A percentile compares a stretch with the other conserved stretches of the same genome.
Evolutionary conservation across 2,888 invertebrate genomes (phyloP).

Genomic region (Melieria omissa): DNA sequence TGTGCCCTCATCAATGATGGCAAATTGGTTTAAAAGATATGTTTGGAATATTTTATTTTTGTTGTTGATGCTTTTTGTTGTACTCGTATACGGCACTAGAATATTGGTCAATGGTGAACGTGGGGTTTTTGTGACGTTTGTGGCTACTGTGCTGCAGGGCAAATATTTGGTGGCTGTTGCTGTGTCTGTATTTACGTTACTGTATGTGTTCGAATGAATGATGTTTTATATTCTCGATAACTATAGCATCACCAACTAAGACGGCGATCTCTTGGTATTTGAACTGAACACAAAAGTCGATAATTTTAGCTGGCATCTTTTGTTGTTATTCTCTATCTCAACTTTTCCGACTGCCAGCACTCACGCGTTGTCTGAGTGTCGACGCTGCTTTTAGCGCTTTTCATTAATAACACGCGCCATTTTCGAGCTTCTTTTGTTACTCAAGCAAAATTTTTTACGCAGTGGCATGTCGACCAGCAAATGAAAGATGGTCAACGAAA

Average conservation of each 20-base stretch:
- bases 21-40: constrained; percentile 15
- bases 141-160: constrained; percentile 29
- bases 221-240: constrained; percentile 12
- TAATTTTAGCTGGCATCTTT: not conserved
- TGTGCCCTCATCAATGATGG: constrained; percentile 10
- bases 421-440: constrained; percentile 14
- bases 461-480: not conserved
- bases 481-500: not conserved
- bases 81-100: too few relatives aligned
- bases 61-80: too few relatives aligned
- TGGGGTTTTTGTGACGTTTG: not conserved
- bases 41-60: too few relatives aligned
- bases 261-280: constrained; percentile 24
- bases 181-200: not conserved
- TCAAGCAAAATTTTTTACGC: not conserved
- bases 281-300: constrained; percentile 19
- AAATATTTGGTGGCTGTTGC: not conserved
- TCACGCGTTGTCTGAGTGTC: too few relatives aligned
- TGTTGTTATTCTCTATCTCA: too few relatives aligned
- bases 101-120: too few relatives aligned
- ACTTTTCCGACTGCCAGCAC: too few relatives aligned
- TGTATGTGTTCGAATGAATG: not conserved
- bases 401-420: constrained; percentile 30
- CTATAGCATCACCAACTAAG: constrained; percentile 23
- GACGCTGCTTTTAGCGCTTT: not conserved